phyloP scores from a whole-genome alignment of 2,888 invertebrate species.

The Eupithecia exiguata region DNA sequence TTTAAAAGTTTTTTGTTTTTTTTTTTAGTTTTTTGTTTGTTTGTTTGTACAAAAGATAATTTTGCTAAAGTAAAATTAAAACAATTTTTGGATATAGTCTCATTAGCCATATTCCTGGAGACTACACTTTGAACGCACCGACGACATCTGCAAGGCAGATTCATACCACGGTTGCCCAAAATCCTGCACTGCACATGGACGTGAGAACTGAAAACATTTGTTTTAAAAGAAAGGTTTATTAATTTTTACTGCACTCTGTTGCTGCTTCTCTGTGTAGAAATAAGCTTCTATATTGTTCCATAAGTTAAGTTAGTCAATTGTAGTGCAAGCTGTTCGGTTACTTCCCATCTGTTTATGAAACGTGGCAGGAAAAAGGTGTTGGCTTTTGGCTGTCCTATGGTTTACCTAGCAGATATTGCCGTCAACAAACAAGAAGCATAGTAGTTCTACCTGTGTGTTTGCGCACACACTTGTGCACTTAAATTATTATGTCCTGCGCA shows the following conservation, averaged over 20 bases:
- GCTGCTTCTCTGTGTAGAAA: constrained; percentile 39
- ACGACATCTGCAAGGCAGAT: constrained; percentile 78
- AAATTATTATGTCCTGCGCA: neutral
- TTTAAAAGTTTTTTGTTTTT: no score
- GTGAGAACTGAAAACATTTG: constrained; percentile 73
- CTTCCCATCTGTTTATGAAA: neutral
- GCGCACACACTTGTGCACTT: neutral
- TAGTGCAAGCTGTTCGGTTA: constrained; percentile 40
- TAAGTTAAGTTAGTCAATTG: constrained; percentile 55
- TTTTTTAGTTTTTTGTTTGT: no score
- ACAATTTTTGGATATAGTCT: constrained; percentile 25
- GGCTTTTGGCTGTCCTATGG: neutral
- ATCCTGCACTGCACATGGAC: constrained; percentile 77
- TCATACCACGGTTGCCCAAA: constrained; percentile 70
- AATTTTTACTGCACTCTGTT: constrained; percentile 55
- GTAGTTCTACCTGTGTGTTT: no score
- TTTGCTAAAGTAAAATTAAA: constrained; percentile 14
- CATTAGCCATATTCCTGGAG: constrained; percentile 65
- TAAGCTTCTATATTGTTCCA: constrained; percentile 29
- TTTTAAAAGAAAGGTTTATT: constrained; percentile 61
- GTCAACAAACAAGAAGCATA: no score
- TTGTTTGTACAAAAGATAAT: no score
- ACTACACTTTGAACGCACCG: constrained; percentile 66
- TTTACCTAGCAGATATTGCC: neutral
- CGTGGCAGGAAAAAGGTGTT: neutral